Conservation (phyloP, 1,140 invertebrate species). For the Lepidurus packardi region DNA sequence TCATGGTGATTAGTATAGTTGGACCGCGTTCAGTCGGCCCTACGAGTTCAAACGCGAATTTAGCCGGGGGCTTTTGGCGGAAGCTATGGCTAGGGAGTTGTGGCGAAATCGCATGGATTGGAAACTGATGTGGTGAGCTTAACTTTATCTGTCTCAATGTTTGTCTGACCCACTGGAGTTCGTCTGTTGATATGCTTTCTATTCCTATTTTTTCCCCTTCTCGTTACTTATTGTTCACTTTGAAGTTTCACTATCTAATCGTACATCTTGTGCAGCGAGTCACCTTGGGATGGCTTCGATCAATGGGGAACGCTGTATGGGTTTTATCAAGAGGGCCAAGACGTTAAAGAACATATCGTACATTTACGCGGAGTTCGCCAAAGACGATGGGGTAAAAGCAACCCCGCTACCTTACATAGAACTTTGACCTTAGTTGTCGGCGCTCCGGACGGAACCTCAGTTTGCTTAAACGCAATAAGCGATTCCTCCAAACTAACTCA, state of each 20-base stretch:
- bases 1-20: constrained; percentile 47
- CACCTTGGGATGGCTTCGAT: constrained; percentile 46
- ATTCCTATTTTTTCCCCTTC: constrained; percentile 25
- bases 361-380: constrained; percentile 51
- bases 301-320: constrained; percentile 51
- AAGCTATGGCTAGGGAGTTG: constrained; percentile 51
- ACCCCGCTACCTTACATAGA: constrained; percentile 37
- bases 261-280: constrained; percentile 39
- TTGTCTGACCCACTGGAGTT: neutral
- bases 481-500: constrained; percentile 32
- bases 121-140: constrained; percentile 34
- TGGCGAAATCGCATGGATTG: constrained; percentile 45
- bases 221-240: constrained; percentile 23
- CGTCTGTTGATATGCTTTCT: neutral
- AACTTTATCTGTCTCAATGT: constrained; percentile 20
- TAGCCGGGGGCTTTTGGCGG: constrained; percentile 48
- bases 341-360: constrained; percentile 42
- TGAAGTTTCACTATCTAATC: constrained; percentile 3
- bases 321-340: constrained; percentile 41
- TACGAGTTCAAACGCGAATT: constrained; percentile 49
- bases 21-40: constrained; percentile 50
- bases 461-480: constrained; percentile 30
- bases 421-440: constrained; percentile 45
- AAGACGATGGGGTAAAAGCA: constrained; percentile 45
- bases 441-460: constrained; percentile 43